phyloP scores from a whole-genome alignment of 2,797 vertebrate genomes.

The Acipenser transmontanus region DNA sequence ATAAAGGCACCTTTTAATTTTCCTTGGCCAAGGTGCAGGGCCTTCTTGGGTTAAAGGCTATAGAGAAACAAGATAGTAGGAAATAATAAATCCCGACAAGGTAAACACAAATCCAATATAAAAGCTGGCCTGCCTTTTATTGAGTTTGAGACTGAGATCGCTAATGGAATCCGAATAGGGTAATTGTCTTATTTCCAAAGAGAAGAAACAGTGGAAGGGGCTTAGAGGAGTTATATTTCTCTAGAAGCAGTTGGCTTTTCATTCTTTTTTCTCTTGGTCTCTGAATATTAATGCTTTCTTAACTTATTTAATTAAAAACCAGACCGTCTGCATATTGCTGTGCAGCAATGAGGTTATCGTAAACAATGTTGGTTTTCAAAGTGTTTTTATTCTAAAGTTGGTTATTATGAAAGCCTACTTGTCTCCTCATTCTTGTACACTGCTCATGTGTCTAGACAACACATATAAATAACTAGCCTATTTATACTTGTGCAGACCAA shows the following conservation, averaged over 20 bases:
- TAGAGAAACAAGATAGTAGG: neutral
- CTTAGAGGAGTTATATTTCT: neutral
- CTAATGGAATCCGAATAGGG: constrained; percentile 5
- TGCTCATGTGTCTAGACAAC: too few species aligned
- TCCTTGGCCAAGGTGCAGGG: too few species aligned
- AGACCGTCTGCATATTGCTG: too few species aligned
- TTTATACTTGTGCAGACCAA: too few species aligned
- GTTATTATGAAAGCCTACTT: too few species aligned
- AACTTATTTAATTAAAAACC: neutral
- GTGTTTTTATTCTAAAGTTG: too few species aligned
- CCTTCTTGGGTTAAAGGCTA: neutral
- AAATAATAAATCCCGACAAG: neutral
- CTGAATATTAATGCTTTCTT: neutral
- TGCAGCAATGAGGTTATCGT: too few species aligned
- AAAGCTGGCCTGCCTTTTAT: neutral
- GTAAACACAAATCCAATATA: constrained; percentile 1
- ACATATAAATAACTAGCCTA: too few species aligned
- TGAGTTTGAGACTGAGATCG: constrained; percentile 6
- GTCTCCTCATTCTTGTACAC: too few species aligned
- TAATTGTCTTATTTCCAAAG: constrained; percentile 8
- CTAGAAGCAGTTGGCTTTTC: neutral
- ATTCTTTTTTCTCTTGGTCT: neutral
- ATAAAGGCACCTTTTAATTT: too few species aligned
- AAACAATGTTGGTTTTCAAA: too few species aligned
- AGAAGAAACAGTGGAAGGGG: neutral